Base-by-base conservation (phyloP, 1,140 invertebrate genomes). In the Drosophila subobscura region DNA sequence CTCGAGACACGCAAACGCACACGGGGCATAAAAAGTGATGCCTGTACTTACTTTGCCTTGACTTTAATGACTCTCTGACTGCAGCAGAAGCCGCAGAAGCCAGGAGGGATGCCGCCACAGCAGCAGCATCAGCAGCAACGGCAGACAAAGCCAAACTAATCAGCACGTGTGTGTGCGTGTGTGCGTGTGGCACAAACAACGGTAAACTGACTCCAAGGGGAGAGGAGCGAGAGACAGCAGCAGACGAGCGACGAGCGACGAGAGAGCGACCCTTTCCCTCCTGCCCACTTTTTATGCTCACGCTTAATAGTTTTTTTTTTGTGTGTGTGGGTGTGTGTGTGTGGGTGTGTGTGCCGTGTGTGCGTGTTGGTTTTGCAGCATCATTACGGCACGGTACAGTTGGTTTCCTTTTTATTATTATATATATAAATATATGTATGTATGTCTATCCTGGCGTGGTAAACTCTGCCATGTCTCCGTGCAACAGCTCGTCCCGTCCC, bases 231-330 rank as follows among this genome's bases (percentile, higher is more conserved):
- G 57, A 23, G 52, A 27, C 47, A 12, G 16, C 50, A 47, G 40
- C 29, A 41, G 73, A 59, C 52, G 54, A n/a, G n/a, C n/a, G n/a
- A n/a, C n/a, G n/a, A n/a, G n/a, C n/a, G n/a, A n/a, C n/a, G n/a
- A n/a, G n/a, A 23, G 47, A 46, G 22, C 42, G 83, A 79, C 81
- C 81, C 74, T 86, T 79, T 86, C 77, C 70, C 79, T 70, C 81
- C 61, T 86, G 81, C 77, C 86, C 83, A 78, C 84, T 85, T 85
- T 86, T 81, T 86, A 86, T 86, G 56, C 81, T 61, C 79, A 81
- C 83, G 64, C 81, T 85, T 86, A 86, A 85, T 86, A 85, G 81
- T 85, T 85, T 75, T 77, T 76, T 77, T 60, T 81, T 73, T 85
- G 64, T 72, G 37, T 66, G 52, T 76, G 41, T 67, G 41, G 72